These are phyloP conservation scores for Polymixis flavicincta DNA, from an alignment of 2,888 invertebrate species.

Conservation along the genomic window DNA sequence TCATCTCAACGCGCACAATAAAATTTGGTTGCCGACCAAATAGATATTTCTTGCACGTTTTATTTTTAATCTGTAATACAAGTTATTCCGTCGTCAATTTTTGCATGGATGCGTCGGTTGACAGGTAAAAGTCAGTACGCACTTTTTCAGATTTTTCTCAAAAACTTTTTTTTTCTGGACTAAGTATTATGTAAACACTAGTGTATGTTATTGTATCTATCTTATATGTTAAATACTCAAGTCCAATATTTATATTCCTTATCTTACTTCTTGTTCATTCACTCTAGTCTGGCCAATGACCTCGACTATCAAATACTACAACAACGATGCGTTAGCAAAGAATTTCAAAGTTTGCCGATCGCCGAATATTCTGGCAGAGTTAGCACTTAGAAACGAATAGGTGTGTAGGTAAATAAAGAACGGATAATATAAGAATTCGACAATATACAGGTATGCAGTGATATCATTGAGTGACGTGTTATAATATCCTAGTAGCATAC, in stretches of 20 bases:
- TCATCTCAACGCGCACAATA: no score
- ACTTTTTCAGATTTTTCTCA: no score
- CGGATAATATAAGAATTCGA: neutral
- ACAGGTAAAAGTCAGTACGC: no score
- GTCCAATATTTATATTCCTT: constrained; percentile 8
- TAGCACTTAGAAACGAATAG: constrained; percentile 4
- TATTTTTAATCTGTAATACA: no score
- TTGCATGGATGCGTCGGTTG: no score
- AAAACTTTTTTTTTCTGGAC: no score
- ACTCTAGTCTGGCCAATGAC: constrained; percentile 48
- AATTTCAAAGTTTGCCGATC: constrained; percentile 32
- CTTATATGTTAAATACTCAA: neutral
- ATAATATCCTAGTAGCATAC: neutral
- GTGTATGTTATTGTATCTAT: no score
- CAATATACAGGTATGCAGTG: neutral
- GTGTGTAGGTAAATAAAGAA: constrained; percentile 10
- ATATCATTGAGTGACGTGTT: neutral
- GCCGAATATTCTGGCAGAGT: constrained; percentile 33
- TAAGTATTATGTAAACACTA: no score
- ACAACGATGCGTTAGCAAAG: constrained; percentile 3
- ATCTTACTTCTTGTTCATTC: constrained; percentile 31
- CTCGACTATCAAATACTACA: constrained; percentile 27
- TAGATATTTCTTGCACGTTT: no score
- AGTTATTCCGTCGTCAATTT: no score
- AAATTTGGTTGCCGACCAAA: no score